Evolutionary conservation across 2,888 invertebrate genomes (phyloP), one percentile per base, ranked within the genome.

Genomic region (Dromius quadrimaculatus): DNA sequence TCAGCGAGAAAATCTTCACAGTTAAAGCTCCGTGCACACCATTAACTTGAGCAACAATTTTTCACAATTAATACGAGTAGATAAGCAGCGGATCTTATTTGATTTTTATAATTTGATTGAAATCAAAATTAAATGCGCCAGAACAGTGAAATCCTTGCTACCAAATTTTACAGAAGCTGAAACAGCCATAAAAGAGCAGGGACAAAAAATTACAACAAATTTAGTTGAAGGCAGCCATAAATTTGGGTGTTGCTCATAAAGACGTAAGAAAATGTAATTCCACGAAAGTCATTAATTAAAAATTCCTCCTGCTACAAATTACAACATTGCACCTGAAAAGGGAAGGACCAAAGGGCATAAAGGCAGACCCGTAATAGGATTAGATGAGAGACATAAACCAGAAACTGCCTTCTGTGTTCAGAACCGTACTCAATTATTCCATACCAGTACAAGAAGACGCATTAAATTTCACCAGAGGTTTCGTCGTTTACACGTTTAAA

Each of bases 251-350:
- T 11, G 23, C 19, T 64, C 64, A 45, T 64, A 64, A 64, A 45
- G 32, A 34, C 20, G 50, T 9, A 23, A 23, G 54, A 66, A 66
- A 66, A 66, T 54, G 65, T 65, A 65, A 65, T 65, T 65, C 36
- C 28, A 17, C 34, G 36, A 65, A 47, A 65, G 13, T 23, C 38
- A 54, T 66, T 50, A 54, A 66, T 50, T 66, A 66, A 66, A 50
- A 66, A 66, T 66, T 66, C 54, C 50, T 36, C 4, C 38, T 19
- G 65, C 20, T 65, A 65, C 65, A 65, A 65, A 65, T 65, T 65
- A 65, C 47, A 36, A 38, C 50, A 23, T 65, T 54, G 36, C 66
- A 66, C 66, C 66, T 66, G 66, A 28, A n/a, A 28, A 34, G 6
- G 34, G 13, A 22, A 23, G 28, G 54, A 22, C 38, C 22, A 17